Conservation (phyloP, 2,113 vertebrate genomes). For the Indicator indicator region DNA sequence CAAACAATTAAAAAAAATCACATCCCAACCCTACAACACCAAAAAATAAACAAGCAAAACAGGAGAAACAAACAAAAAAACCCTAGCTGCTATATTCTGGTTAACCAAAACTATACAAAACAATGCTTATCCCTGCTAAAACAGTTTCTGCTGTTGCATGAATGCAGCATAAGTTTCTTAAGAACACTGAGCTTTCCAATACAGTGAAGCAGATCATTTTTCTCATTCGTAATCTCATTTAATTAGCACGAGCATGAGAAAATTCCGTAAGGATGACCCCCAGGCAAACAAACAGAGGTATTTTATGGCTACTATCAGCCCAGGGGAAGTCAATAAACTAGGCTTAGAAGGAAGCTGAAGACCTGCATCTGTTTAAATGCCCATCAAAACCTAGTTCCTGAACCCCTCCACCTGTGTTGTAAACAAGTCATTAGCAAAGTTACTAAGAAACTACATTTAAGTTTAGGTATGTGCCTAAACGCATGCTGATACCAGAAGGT, state of each 20-base stretch:
- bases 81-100: neutral
- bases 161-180: neutral
- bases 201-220: neutral
- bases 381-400: neutral
- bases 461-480: neutral
- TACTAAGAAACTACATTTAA: neutral
- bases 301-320: neutral
- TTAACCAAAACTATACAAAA: neutral
- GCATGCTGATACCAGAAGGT: too few relatives aligned
- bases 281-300: neutral
- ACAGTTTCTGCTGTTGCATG: neutral
- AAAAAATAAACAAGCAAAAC: too few relatives aligned
- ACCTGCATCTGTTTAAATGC: neutral
- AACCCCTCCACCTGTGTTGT: neutral
- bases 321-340: neutral
- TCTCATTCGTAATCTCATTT: neutral
- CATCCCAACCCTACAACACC: neutral
- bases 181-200: neutral
- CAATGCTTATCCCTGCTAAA: neutral
- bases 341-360: neutral
- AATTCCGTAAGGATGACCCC: neutral
- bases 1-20: neutral
- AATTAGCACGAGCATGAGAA: neutral
- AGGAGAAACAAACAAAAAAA: rapidly evolving
- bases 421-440: neutral